These are phyloP conservation scores for Drosophila orena DNA, from an alignment of 1,140 invertebrate species.

Conservation along the genomic window DNA sequence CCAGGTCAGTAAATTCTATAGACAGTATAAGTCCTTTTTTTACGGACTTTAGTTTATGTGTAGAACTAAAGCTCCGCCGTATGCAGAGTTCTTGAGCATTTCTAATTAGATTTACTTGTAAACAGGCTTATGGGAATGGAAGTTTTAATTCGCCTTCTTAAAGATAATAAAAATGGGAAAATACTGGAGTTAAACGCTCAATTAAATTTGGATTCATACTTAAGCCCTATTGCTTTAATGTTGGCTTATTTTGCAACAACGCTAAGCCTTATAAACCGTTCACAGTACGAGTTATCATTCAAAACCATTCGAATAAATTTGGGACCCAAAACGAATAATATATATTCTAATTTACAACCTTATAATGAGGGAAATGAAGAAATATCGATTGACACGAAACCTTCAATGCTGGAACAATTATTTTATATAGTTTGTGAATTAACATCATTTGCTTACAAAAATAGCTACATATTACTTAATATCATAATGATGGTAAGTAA, in stretches of 20 bases:
- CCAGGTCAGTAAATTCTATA: conserved; percentile 85
- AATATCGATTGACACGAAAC: conserved; percentile 14
- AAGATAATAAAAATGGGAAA: conserved; percentile 87
- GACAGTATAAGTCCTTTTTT: too few species aligned
- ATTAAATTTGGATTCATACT: conserved; percentile 89
- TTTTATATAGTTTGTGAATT: conserved; percentile 88
- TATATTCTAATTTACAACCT: background rate
- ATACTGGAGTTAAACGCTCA: conserved; percentile 69
- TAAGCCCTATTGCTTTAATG: conserved; percentile 90
- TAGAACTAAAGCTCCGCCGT: background rate
- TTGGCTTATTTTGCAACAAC: conserved; percentile 90
- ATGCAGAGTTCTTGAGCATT: background rate
- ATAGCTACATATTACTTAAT: conserved; percentile 94
- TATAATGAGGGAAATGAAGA: background rate
- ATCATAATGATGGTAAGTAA: conserved; percentile 95
- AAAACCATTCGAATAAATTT: conserved; percentile 36
- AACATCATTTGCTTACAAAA: conserved; percentile 90
- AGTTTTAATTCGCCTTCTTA: conserved; percentile 85
- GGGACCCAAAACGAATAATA: conserved; percentile 1
- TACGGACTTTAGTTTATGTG: background rate
- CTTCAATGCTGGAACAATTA: conserved; percentile 87
- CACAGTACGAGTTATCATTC: conserved; percentile 85
- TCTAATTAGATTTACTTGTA: background rate
- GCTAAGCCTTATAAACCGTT: conserved; percentile 88
- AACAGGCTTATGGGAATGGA: conserved; percentile 89